These are phyloP conservation scores for Agrochola lota DNA, from an alignment of 2,888 invertebrate genomes.

Conservation along the genomic window DNA sequence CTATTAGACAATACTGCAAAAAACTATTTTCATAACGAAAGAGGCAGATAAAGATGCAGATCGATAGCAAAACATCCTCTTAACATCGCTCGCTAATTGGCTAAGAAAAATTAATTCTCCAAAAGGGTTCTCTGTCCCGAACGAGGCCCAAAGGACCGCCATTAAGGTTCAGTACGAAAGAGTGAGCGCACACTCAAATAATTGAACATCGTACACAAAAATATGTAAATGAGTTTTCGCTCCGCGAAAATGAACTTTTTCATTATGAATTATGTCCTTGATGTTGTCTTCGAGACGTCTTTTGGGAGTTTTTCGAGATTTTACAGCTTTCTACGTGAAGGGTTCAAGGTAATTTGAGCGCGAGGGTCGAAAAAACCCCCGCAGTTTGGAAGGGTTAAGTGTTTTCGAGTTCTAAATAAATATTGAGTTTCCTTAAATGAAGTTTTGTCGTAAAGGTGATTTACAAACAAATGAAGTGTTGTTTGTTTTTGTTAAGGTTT, in stretches of 20 bases:
- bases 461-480: slow-evolving; percentile 60
- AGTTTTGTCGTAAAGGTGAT: slow-evolving; percentile 67
- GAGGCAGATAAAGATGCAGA: slow-evolving; percentile 70
- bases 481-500: slow-evolving; percentile 59
- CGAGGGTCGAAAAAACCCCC: slow-evolving; percentile 71
- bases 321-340: slow-evolving; percentile 76
- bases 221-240: slow-evolving; percentile 88
- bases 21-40: slow-evolving; percentile 19
- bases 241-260: slow-evolving; percentile 90
- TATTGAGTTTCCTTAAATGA: slow-evolving; percentile 65
- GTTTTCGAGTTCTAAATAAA: slow-evolving; percentile 67
- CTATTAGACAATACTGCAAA: not conserved
- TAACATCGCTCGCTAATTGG: slow-evolving; percentile 86
- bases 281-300: slow-evolving; percentile 85
- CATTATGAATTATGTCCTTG: slow-evolving; percentile 90
- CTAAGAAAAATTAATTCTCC: slow-evolving; percentile 89
- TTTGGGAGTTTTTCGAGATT: slow-evolving; percentile 89
- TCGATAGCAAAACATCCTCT: slow-evolving; percentile 79
- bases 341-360: slow-evolving; percentile 72
- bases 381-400: slow-evolving; percentile 77
- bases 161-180: slow-evolving; percentile 78
- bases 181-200: slow-evolving; percentile 84
- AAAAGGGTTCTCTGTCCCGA: slow-evolving; percentile 84
- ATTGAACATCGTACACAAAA: slow-evolving; percentile 86
- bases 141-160: slow-evolving; percentile 85